These are phyloP conservation scores for Alligator mississippiensis DNA, from an alignment of 2,113 vertebrate species.

Conservation along the genomic window DNA sequence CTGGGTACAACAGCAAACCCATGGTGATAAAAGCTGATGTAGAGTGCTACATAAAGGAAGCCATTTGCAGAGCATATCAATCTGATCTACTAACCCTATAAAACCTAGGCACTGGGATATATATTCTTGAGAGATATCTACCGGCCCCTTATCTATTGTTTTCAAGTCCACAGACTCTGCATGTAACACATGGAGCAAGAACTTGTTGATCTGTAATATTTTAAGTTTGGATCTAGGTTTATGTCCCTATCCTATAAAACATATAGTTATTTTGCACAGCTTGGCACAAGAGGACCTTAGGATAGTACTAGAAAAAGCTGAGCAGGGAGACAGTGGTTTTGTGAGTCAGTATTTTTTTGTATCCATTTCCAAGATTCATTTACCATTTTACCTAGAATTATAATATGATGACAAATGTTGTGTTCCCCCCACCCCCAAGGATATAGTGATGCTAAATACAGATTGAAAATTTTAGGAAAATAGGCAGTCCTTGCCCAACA, in stretches of 20 bases:
- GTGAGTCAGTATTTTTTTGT: not conserved
- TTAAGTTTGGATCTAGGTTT: not conserved
- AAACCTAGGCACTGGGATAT: not conserved
- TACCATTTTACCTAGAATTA: constrained; percentile 33
- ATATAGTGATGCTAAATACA: constrained; percentile 31
- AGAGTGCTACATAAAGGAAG: not conserved
- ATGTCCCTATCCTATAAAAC: constrained; percentile 1
- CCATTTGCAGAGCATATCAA: rapidly evolving
- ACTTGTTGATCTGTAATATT: not conserved
- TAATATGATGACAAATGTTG: constrained; percentile 43
- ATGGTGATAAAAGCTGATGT: not conserved
- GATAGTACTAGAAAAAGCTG: not conserved
- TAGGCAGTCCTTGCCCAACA: constrained; percentile 22
- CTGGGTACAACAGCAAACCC: not conserved
- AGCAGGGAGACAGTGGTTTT: not conserved
- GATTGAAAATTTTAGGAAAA: constrained; percentile 47
- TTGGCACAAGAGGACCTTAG: constrained; percentile 1
- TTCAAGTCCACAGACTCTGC: not conserved
- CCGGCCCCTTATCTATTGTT: not conserved
- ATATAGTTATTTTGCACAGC: not conserved
- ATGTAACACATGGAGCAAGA: not conserved
- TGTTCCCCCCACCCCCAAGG: not conserved
- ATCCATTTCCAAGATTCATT: constrained; percentile 63
- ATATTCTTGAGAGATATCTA: not conserved
- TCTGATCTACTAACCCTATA: not conserved